Conservation (phyloP, 2,797 vertebrate genomes). For the Enteromius argenteus region DNA sequence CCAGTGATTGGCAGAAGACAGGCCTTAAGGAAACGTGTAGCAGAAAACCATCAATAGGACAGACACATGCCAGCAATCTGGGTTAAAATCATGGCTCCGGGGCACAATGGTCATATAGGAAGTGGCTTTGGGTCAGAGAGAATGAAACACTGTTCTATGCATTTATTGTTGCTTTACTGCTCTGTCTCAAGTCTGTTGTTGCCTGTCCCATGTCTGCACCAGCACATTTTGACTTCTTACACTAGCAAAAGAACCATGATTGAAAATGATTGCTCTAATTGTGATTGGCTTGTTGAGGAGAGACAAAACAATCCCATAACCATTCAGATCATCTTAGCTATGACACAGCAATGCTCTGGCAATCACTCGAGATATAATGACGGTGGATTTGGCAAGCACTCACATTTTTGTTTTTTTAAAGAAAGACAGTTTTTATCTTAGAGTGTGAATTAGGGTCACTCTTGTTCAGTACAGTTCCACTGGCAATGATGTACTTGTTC, state of each 20-base stretch:
- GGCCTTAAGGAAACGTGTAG: not conserved
- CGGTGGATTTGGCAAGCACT: no score
- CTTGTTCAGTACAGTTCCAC: not conserved
- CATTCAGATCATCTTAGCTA: no score
- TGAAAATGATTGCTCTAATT: no score
- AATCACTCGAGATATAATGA: no score
- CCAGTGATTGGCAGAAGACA: not conserved
- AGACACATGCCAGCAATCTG: not conserved
- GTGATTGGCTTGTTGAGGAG: no score
- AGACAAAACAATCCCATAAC: no score
- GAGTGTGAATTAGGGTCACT: not conserved
- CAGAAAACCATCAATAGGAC: not conserved
- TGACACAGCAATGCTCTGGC: no score
- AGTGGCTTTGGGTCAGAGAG: constrained; percentile 13
- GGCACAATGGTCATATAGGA: not conserved
- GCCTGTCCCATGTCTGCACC: not conserved
- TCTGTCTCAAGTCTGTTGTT: not conserved
- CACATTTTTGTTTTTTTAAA: no score
- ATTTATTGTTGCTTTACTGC: not conserved
- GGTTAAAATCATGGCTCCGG: not conserved
- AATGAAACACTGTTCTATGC: constrained; percentile 4
- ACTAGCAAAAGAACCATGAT: not conserved
- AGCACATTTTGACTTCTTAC: not conserved
- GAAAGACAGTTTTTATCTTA: no score
- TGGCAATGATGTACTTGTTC: not conserved